Base-by-base conservation (phyloP, 2,113 vertebrate species). In the Anoura caudifer region DNA sequence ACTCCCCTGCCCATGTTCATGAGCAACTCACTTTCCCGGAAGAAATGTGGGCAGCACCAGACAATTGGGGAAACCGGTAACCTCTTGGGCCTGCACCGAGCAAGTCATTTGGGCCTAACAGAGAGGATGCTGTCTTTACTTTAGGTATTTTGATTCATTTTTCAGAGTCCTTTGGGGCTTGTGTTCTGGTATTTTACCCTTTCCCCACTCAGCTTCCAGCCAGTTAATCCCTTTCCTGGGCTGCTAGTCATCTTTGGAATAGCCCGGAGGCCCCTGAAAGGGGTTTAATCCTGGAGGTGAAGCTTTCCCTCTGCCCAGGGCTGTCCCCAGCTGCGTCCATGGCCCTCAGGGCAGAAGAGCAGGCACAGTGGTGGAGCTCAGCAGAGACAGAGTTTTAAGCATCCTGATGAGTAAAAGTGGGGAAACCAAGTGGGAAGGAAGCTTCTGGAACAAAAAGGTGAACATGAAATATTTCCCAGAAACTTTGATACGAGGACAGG, bases 1-100 rank as follows among this genome's bases (percentile, higher is more conserved):
- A 2, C 17, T 16, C 0, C 76, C 50, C 22, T 7, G 7, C 20
- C 17, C 3, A 0, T 11, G 76, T 59, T 41, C 54, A 0, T 11
- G n/a, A 41, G 54, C 24, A 20, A 33, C 63, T 17, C 22, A 0
- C 14, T 14, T n/a, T 38, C 31, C 31, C 59, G 8, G 0, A 8
- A 28, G 47, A 8, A 15, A 17, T 0, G 1, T 1, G 17, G 63
- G 33, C 14, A 26, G n/a, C 19, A 2, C 7, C 14, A 28, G 70
- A 7, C 17, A 28, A 2, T 2, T 4, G 13, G 43, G 52, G 61
- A 26, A 7, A 9, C 1, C 16, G 82, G 16, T 0, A 2, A 4
- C 12, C 2, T 16, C 33, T 31, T 3, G 1, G 5, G 3, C 45
- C 41, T 22, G 4, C 4, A 19, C 10, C 19, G 1, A 22, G 38